Percentiles rank a stretch among this genome's conserved stretches.
Evolutionary conservation across 2,888 invertebrate genomes (phyloP).

Genomic region (Saturnia pavonia): DNA sequence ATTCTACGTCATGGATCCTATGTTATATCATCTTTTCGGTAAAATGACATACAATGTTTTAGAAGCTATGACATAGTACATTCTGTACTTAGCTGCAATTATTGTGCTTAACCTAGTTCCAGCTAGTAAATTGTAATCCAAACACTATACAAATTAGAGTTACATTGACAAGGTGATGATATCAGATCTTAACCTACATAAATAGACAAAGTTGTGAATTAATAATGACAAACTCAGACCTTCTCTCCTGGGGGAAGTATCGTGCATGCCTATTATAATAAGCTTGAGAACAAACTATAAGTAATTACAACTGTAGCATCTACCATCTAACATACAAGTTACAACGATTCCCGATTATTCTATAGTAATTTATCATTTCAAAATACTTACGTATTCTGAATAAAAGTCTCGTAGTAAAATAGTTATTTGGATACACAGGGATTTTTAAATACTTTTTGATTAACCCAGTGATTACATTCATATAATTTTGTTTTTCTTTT

Average conservation of each 20-base stretch:
- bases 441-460: too few relatives aligned
- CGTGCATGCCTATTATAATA: slow-evolving; percentile 63
- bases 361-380: neutral
- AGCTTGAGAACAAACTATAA: slow-evolving; percentile 74
- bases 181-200: slow-evolving; percentile 52
- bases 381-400: neutral
- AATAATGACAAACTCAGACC: slow-evolving; percentile 63
- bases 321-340: slow-evolving; percentile 30
- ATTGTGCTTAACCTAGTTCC: too few relatives aligned
- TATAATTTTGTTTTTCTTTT: too few relatives aligned
- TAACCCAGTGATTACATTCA: too few relatives aligned
- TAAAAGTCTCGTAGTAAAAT: too few relatives aligned
- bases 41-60: too few relatives aligned
- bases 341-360: neutral
- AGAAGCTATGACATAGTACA: too few relatives aligned
- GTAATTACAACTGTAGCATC: slow-evolving; percentile 72
- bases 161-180: slow-evolving; percentile 50
- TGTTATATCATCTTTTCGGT: too few relatives aligned
- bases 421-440: too few relatives aligned
- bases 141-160: neutral
- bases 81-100: too few relatives aligned
- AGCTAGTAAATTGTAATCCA: neutral
- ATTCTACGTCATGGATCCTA: too few relatives aligned
- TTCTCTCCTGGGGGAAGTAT: slow-evolving; percentile 60
- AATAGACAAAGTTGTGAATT: slow-evolving; percentile 67